phyloP scores from a whole-genome alignment of 2,797 vertebrate genomes.

The Astyanax mexicanus region DNA sequence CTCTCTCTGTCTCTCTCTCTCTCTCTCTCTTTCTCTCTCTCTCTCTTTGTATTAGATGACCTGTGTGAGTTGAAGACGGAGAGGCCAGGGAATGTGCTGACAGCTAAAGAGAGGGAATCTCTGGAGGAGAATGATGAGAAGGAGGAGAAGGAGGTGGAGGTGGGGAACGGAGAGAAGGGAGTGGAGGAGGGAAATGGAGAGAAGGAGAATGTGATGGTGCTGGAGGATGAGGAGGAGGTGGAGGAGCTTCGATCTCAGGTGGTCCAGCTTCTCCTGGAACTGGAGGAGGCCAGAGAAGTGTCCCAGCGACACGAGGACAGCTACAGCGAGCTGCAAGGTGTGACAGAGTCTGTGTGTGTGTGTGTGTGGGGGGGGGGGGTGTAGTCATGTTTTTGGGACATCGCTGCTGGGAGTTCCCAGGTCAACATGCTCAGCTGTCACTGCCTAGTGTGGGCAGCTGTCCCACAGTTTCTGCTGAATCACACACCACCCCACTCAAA shows the following conservation, averaged over 20 bases:
- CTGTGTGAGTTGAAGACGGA: conserved; percentile 74
- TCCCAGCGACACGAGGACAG: conserved; percentile 85
- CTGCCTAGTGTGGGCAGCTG: conserved; percentile 16
- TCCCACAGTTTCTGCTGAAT: conserved; percentile 31
- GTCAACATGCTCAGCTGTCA: conserved; percentile 54
- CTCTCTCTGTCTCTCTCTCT: not conserved
- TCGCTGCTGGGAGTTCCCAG: conserved; percentile 20
- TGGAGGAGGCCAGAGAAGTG: conserved; percentile 84
- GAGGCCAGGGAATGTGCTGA: conserved; percentile 66
- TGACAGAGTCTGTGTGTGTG: conserved; percentile 42
- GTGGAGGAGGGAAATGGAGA: conserved; percentile 69
- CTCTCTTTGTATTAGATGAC: conserved; percentile 67
- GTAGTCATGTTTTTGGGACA: conserved; percentile 32
- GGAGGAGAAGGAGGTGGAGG: conserved; percentile 59
- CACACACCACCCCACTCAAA: conserved; percentile 13
- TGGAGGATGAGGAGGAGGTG: conserved; percentile 48
- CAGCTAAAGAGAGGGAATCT: conserved; percentile 72
- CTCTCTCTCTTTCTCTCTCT: not conserved
- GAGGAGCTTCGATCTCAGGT: conserved; percentile 77
- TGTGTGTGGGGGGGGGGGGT: too few relatives aligned
- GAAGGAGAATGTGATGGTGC: too few relatives aligned
- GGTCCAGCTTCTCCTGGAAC: conserved; percentile 83
- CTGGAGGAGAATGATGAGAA: conserved; percentile 67
- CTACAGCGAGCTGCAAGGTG: conserved; percentile 83
- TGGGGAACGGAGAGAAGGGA: conserved; percentile 53